Evolutionary conservation across 2,888 invertebrate genomes (phyloP), one percentile per base, ranked within the genome.

Genomic region (Linyphia triangularis): DNA sequence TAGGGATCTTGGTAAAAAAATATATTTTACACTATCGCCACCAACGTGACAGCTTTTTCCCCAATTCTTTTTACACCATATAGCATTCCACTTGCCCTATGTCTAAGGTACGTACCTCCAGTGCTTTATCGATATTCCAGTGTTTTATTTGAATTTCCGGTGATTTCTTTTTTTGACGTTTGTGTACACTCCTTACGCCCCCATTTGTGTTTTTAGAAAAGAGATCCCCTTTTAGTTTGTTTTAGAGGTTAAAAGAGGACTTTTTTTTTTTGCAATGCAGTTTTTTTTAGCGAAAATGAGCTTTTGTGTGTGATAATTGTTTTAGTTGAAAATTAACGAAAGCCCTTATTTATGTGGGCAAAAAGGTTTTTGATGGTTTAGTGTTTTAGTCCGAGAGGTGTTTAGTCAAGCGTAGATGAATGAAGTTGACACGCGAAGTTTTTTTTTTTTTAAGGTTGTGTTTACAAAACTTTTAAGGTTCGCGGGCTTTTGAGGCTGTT

Each of bases 131-230:
- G 43, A 19, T n/a, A 30, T 84, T 72, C 51, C 51, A 65, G 51
- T 65, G 59, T 84, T 86, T 73, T 86, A 86, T 86, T 86, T 86
- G 86, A 81, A 86, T 86, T 86, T 86, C 73, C 73, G 33, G 30
- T 19, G 51, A 61, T 77, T 77, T 82, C 59, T 40, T 78, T 30
- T 82, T 43, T n/a, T 28, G 51, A 73, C 75, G 59, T 81, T 86
- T 81, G 81, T 81, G 81, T 81, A 81, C 78, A 63, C 37, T 69
- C 22, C 28, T 72, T 70, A 40, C 65, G 30, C 70, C 85, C 79
- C 33, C 72, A 72, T 86, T 69, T 43, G 65, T 81, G 78, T 86
- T 86, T 86, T 86, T 73, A 57, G 73, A 63, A 63, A 85, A 51
- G 67, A 26, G 70, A 57, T 81, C 59, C 37, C 26, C 22, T 79